Percentiles rank a stretch among this genome's conserved stretches.
These are phyloP conservation scores for Abrostola triplasia DNA, from an alignment of 2,888 invertebrate genomes.

Conservation along the genomic window DNA sequence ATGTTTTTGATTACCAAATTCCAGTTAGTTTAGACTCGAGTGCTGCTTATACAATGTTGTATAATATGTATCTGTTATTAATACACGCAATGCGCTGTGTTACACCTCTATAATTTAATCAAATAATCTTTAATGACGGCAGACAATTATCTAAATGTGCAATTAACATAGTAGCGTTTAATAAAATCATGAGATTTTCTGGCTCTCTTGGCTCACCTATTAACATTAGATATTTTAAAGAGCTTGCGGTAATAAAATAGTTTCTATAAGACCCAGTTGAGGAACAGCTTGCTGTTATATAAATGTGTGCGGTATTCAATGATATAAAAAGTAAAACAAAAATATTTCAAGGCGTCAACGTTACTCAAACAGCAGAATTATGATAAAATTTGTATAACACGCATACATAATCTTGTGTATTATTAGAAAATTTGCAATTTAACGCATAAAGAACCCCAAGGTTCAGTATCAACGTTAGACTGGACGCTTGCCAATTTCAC, in stretches of 20 bases:
- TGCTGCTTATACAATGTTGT: neutral
- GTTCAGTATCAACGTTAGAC: slow-evolving; percentile 65
- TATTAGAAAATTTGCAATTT: slow-evolving; percentile 64
- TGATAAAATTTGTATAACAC: slow-evolving; percentile 45
- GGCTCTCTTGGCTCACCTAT: neutral
- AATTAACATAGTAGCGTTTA: no score
- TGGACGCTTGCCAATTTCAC: slow-evolving; percentile 72
- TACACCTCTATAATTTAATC: no score
- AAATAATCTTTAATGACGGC: no score
- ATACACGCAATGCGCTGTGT: neutral
- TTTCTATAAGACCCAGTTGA: neutral
- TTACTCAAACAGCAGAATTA: slow-evolving; percentile 35
- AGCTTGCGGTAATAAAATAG: neutral
- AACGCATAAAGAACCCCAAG: slow-evolving; percentile 70
- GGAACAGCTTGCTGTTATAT: neutral
- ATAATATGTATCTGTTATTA: neutral
- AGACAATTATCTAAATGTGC: no score
- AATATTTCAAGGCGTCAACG: slow-evolving; percentile 46
- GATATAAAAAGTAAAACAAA: slow-evolving; percentile 31
- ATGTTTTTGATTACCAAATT: slow-evolving; percentile 59
- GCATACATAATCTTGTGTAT: slow-evolving; percentile 54
- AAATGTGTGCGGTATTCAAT: slow-evolving; percentile 17
- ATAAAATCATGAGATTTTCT: no score
- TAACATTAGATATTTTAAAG: neutral
- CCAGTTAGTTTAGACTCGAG: slow-evolving; percentile 15